These are phyloP conservation scores for Mythimna loreyi DNA, from an alignment of 2,888 invertebrate species.

Conservation along the genomic window DNA sequence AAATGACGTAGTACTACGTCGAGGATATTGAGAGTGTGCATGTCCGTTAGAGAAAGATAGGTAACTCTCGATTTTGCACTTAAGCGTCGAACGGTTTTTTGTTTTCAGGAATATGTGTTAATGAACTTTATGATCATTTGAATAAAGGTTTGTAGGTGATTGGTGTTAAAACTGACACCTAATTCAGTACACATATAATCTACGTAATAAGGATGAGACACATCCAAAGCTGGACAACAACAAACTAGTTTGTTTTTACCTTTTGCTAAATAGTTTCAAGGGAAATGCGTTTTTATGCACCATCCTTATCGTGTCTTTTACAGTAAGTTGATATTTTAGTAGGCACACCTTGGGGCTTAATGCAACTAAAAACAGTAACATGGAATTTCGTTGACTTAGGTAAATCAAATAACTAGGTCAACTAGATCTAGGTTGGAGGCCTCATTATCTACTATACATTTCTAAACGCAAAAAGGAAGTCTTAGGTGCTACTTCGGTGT, in stretches of 20 bases:
- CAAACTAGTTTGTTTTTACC: too few species aligned
- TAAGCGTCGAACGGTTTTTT: background rate
- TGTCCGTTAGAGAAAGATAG: constrained; percentile 26
- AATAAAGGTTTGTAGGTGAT: background rate
- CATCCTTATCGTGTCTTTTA: too few species aligned
- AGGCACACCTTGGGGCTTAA: too few species aligned
- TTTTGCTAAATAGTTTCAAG: too few species aligned
- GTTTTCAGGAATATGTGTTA: background rate
- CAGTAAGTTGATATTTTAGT: too few species aligned
- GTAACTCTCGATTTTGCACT: constrained; percentile 35
- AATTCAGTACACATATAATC: too few species aligned
- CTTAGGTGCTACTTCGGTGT: constrained; percentile 79
- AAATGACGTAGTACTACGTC: constrained; percentile 49
- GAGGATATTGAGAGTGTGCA: constrained; percentile 25
- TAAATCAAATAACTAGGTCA: background rate
- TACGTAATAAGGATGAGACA: background rate
- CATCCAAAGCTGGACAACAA: too few species aligned
- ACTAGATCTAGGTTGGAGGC: too few species aligned
- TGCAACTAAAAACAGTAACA: too few species aligned
- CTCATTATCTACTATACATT: too few species aligned
- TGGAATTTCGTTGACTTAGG: too few species aligned
- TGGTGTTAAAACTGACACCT: background rate
- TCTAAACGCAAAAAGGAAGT: constrained; percentile 76
- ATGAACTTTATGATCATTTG: background rate
- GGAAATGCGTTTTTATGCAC: too few species aligned